phyloP scores from a whole-genome alignment of 1,140 invertebrate genomes.

The Kradibia gibbosae region DNA sequence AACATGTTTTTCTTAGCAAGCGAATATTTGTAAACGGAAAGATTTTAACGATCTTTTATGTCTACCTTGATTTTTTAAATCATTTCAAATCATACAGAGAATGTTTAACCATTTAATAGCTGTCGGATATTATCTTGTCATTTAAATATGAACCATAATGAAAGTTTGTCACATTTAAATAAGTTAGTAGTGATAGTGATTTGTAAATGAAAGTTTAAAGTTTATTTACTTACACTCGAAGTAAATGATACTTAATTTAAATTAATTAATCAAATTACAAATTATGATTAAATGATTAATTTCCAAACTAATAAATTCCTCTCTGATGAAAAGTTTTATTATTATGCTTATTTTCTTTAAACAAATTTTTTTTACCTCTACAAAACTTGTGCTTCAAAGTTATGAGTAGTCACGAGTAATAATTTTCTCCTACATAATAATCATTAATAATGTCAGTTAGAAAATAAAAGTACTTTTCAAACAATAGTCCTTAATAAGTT shows the following conservation, averaged over 20 bases:
- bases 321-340: too few species aligned
- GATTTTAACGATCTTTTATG: too few species aligned
- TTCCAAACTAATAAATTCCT: too few species aligned
- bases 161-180: not conserved
- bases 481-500: constrained; percentile 38
- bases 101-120: not conserved
- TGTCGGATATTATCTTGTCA: not conserved
- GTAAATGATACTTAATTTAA: too few species aligned
- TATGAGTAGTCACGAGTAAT: not conserved
- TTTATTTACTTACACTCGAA: not conserved
- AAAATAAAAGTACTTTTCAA: constrained; percentile 43
- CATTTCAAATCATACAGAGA: not conserved
- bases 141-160: not conserved
- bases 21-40: too few species aligned
- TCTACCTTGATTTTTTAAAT: not conserved
- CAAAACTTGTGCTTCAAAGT: not conserved
- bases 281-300: too few species aligned
- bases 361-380: too few species aligned
- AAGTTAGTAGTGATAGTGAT: not conserved
- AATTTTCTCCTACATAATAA: not conserved
- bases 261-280: too few species aligned
- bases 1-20: too few species aligned
- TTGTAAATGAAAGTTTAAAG: not conserved
- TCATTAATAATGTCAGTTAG: not conserved
- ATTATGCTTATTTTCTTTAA: too few species aligned